Evolutionary conservation across 2,113 vertebrate species (phyloP), one percentile per base, ranked within the genome.

Genomic region (Grammatotria lemairii): DNA sequence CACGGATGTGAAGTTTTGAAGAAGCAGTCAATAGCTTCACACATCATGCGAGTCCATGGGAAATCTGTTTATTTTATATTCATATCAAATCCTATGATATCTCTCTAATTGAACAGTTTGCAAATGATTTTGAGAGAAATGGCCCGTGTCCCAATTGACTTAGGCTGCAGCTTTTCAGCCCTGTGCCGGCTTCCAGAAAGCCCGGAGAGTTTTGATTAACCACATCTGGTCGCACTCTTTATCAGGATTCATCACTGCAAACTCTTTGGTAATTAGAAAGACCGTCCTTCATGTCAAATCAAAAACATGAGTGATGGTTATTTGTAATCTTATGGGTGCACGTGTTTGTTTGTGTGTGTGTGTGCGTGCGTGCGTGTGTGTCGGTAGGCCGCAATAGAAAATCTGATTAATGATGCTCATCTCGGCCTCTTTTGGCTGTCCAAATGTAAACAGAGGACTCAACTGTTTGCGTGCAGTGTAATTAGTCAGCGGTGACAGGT

Each of bases 401-500:
- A 91, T 93, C 90, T 91, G 95, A 96, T 96, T 94, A 94, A 95
- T 95, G 95, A 91, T 85, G 91, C 93, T 94, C 92, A 93, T 94
- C 91, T 89, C 55, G 5, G 88, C 88, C 89, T 93, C 92, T 83
- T 83, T 91, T 84, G 89, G 94, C 93, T 93, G 92, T 94, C 92
- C 91, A 91, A 93, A 93, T 94, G 93, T 95, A 96, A 95, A 96
- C 94, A 95, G 93, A 92, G 54, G 91, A 92, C 92, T 95, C 94
- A 92, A 94, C 94, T 91, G 94, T 93, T 94, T 87, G 90, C 90
- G 94, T 80, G 92, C 89, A 83, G 92, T 88, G 89, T 92, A 95
- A 95, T 96, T 96, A 96, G 93, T 95, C 94, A 96, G 92, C 51
- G 47, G 84, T 93, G 94, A 94, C 94, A 95, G 88, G 87, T 88